Base-by-base conservation (phyloP, 2,797 vertebrate species). In the Fistularia commersonii region DNA sequence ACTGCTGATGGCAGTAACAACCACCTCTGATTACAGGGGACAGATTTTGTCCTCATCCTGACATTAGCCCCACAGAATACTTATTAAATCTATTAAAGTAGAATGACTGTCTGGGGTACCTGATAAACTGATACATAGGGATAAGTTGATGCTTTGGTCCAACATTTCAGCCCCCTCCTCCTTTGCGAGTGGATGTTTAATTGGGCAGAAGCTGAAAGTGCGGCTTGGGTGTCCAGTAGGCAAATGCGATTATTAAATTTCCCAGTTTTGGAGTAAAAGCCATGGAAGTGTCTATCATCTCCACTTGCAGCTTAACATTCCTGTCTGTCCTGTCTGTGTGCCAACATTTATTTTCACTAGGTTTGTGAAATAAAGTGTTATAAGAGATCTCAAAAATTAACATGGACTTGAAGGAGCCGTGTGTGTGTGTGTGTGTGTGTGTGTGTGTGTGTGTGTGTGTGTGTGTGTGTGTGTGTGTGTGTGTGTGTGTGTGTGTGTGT, bases 71-170 rank as follows among this genome's bases (percentile, higher is more conserved):
- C 33, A 32, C 23, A 57, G 57, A 46, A 37, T 12, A 45, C 65
- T 74, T 70, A 78, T 85, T 82, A 83, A 38, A 64, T 57, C 49
- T 64, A n/a, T n/a, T n/a, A n/a, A 2, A 79, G 83, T 61, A 80
- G 63, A 66, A 49, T 51, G 36, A 65, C 76, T 36, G 49, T 54
- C 39, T 52, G 38, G 6, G 49, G 33, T 67, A 66, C 66, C 61
- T 34, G 72, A 69, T 59, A 71, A 57, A 68, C 11, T 35, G 7
- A 8, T 7, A 36, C 51, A 46, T 45, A 34, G 32, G 51, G 43
- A 65, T 42, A 55, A 43, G 70, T 57, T 59, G 46, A 50, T 64
- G 37, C 58, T 55, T 59, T 41, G 44, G 38, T 36, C 33, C 51
- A 48, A 77, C 51, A 43, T 69, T 77, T 57, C 50, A 54, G 48